phyloP scores from a whole-genome alignment of 2,113 vertebrate species.

The Amphilophus citrinellus region DNA sequence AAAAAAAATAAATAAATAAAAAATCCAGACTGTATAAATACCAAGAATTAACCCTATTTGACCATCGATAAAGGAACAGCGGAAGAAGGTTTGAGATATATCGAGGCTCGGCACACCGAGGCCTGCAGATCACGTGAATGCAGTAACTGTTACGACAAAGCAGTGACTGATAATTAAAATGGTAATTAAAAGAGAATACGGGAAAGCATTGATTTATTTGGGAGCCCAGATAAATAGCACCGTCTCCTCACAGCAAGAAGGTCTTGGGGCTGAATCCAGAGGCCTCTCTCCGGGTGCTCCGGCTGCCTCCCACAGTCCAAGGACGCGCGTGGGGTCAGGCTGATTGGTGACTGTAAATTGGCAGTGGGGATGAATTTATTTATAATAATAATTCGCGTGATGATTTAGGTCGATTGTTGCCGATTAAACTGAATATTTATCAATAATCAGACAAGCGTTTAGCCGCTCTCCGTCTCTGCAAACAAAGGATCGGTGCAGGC shows the following conservation, averaged over 20 bases:
- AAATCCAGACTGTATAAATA: not conserved
- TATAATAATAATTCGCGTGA: not conserved
- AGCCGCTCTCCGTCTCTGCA: not conserved
- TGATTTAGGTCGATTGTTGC: not conserved
- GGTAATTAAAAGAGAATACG: not conserved
- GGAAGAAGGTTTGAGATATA: not conserved
- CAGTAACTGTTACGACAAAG: not conserved
- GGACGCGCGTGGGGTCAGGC: not conserved
- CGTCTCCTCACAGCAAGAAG: not conserved
- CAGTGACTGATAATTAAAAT: not conserved
- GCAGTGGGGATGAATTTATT: not conserved
- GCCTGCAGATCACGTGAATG: not conserved
- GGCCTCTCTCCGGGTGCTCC: not conserved
- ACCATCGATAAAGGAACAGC: not conserved
- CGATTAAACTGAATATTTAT: not conserved
- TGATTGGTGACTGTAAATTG: not conserved
- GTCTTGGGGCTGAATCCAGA: not conserved
- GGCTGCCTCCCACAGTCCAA: not conserved
- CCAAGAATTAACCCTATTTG: not conserved
- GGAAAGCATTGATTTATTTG: not conserved
- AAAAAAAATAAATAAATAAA: not conserved
- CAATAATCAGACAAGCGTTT: not conserved
- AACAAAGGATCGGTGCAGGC: slow-evolving; percentile 17
- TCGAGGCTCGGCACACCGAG: not conserved
- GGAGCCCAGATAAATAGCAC: not conserved